Evolutionary conservation across 1,140 invertebrate species (phyloP), one percentile per base, ranked within the genome.

Genomic region (Drosophila paulistorum): DNA sequence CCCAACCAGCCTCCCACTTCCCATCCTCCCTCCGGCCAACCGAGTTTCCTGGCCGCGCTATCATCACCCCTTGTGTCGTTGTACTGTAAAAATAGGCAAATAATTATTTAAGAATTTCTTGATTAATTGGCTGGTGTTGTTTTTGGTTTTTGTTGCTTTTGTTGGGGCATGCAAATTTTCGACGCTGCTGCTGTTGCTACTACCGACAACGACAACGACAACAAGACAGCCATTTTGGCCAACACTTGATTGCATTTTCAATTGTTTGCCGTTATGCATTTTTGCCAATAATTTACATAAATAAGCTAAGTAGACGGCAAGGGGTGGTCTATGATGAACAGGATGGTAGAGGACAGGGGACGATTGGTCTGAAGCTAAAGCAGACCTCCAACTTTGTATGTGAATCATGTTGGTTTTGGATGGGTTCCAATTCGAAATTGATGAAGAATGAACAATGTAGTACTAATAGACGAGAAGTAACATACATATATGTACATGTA

Each of bases 231-330:
- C 72, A 77, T 87, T 87, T 85, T 87, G 65, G 75, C 80, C 84
- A 87, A 89, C 84, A 89, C 84, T 89, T 87, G 76, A 89, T 87
- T 87, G 80, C 84, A 74, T 87, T 87, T 87, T 87, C 82, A 87
- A 87, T 87, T 87, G 84, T 87, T 86, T 87, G 83, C 83, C 84
- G 82, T 82, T 86, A 82, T 86, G 82, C 84, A 83, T 87, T 87
- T 87, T 89, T 87, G 82, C 83, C 82, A 86, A 86, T 86, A 86
- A 87, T 86, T 86, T 85, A 80, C 80, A 89, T 89, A 89, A 89
- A 87, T 69, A 76, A 51, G 10, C 7, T 3, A 20, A 2, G 11
- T 2, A 37, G 14, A 39, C 14, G 35, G 10, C 10, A 30, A 30
- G 6, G 30, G 30, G 6, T 30, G 30, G 1, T 6, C 30, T 5